A percentile compares a stretch with the other conserved stretches of the same genome.
Evolutionary conservation across 1,140 invertebrate species (phyloP).

Genomic region (Anoplophora glabripennis): DNA sequence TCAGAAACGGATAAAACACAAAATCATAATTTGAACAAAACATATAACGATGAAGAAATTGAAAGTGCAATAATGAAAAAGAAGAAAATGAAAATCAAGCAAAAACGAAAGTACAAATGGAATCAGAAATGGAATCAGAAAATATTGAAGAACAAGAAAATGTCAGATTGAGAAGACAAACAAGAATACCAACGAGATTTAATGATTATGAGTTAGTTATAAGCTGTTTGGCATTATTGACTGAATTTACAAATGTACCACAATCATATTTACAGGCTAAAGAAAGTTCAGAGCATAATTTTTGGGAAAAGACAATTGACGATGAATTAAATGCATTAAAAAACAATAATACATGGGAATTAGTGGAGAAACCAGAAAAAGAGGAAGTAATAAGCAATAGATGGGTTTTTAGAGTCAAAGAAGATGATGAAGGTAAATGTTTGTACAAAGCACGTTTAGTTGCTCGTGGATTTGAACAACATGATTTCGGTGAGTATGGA

Average conservation of each 20-base stretch:
- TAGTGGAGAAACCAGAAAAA: neutral
- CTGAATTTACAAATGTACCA: neutral
- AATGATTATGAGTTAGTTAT: neutral
- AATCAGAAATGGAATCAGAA: neutral
- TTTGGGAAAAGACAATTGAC: slow-evolving; percentile 29
- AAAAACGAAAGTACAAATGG: neutral
- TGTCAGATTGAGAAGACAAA: neutral
- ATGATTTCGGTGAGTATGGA: neutral
- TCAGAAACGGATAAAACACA: neutral
- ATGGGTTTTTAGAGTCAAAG: slow-evolving; percentile 4
- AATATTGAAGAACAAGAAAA: neutral
- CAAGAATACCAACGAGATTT: slow-evolving; percentile 4
- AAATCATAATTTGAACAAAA: too few species aligned
- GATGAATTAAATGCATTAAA: slow-evolving; percentile 16
- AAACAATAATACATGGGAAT: slow-evolving; percentile 11
- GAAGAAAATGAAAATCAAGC: neutral
- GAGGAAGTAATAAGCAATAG: neutral
- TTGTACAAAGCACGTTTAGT: slow-evolving; percentile 14
- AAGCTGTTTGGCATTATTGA: neutral
- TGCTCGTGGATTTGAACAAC: slow-evolving; percentile 14
- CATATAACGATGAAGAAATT: too few species aligned
- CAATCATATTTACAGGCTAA: neutral
- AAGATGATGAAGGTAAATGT: neutral
- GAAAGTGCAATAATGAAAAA: too few species aligned
- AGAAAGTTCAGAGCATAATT: neutral